Base-by-base conservation (phyloP, 23 tunicate genomes). In the Styela clava region DNA sequence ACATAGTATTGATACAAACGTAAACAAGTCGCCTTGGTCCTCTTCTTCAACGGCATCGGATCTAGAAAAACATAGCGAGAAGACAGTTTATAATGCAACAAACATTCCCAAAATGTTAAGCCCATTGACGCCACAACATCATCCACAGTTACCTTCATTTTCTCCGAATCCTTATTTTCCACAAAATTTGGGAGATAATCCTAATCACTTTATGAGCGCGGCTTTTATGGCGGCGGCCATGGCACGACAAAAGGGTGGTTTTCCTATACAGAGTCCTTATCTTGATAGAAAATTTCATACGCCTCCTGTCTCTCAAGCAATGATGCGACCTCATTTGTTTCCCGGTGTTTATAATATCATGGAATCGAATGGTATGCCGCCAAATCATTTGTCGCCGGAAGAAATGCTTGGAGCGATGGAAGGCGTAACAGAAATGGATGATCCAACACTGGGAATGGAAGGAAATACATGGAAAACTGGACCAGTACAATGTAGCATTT, bases 391-490 rank as follows among this genome's bases (percentile, higher is more conserved):
- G 64, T 36, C 81, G 2, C 30, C 64, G 16, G 81, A 76, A 52
- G 81, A 76, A 24, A 79, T 64, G 37, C 34, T 79, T 35, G 51
- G 73, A 61, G 16, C 73, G 25, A 35, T 64, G 2, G 81, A 52
- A 24, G 31, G 87, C 24, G 91, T 91, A 31, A 91, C 97, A 2
- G 97, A 91, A 61, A 74, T 86, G 83, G 97, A 91, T 65, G 97
- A 91, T 72, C 97, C 97, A 19, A 91, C 97, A 7, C 61, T 91
- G 51, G 76, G 78, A 64, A 91, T 91, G 97, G 97, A 84, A 62
- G 98, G 93, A 27, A 87, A 87, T 61, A 93, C 98, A 2, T 93
- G 98, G 98, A 93, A 88, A 77, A 88, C 89, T 12, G 94, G 94
- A 3, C 98, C 98, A 31, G 98, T 93, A 61, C 93, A 86, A 74